Evolutionary conservation across 2,797 vertebrate species (phyloP).

Genomic region (Otus scops): DNA sequence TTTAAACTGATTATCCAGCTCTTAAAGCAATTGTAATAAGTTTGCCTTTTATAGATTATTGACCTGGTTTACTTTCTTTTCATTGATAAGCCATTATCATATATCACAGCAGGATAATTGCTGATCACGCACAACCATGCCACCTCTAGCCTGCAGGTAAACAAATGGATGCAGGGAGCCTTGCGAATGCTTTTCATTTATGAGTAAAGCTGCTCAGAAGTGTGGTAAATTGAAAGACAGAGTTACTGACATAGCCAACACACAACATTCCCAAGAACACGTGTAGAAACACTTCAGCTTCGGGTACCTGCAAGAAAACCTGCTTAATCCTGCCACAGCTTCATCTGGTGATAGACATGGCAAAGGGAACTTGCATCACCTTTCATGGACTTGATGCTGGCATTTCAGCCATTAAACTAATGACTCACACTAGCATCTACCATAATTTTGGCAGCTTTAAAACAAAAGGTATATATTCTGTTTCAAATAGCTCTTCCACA

Average conservation of each 20-base stretch:
- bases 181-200: not conserved
- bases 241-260: not conserved
- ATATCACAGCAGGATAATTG: not conserved
- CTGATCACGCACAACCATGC: not conserved
- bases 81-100: not conserved
- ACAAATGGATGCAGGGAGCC: not conserved
- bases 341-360: accelerated
- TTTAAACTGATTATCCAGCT: not conserved
- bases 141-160: not conserved
- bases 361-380: not conserved
- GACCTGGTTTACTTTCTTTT: not conserved
- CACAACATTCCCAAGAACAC: not conserved
- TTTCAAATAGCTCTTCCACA: not conserved
- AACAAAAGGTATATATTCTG: not conserved
- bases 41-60: not conserved
- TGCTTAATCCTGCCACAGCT: not conserved
- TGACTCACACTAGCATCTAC: not conserved
- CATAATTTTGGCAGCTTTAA: not conserved
- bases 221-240: accelerated
- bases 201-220: not conserved
- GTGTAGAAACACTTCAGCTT: not conserved
- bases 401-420: not conserved
- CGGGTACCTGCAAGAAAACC: not conserved
- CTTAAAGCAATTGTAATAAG: not conserved
- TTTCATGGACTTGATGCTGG: not conserved